Conservation (phyloP, 2,888 invertebrate genomes). For the Microctonus brassicae region DNA sequence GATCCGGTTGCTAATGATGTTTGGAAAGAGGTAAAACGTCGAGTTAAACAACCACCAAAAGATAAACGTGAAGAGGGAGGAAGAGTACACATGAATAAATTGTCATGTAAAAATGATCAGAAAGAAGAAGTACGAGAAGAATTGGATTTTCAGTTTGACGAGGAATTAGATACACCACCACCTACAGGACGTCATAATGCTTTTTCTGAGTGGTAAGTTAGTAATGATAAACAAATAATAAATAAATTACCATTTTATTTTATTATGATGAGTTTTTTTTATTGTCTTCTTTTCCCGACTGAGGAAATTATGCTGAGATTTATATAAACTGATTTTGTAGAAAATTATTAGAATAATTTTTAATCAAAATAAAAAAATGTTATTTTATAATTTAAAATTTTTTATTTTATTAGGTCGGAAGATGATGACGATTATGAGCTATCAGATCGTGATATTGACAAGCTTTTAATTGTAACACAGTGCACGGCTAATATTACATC, state of each 20-base stretch:
- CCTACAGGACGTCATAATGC: conserved; percentile 86
- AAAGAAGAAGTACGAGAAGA: conserved; percentile 78
- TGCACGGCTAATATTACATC: conserved; percentile 60
- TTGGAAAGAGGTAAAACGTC: conserved; percentile 74
- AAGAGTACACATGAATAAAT: conserved; percentile 29
- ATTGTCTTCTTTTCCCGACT: conserved; percentile 64
- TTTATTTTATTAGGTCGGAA: conserved; percentile 85
- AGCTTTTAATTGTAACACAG: conserved; percentile 95
- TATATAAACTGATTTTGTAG: conserved; percentile 40
- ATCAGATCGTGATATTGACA: conserved; percentile 92
- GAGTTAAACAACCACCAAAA: conserved; percentile 65
- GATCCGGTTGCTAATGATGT: conserved; percentile 66
- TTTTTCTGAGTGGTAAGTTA: conserved; percentile 80
- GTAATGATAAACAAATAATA: conserved; percentile 9
- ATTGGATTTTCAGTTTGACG: conserved; percentile 96
- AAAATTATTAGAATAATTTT: background rate
- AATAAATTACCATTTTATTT: conserved; percentile 1
- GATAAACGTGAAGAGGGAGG: conserved; percentile 58
- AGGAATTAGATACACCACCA: conserved; percentile 85
- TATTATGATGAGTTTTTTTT: no score
- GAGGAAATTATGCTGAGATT: conserved; percentile 49
- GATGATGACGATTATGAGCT: conserved; percentile 88
- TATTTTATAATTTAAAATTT: no score
- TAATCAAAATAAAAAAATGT: background rate
- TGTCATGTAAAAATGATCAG: conserved; percentile 33